Percentiles rank a stretch among this genome's conserved stretches.
These are phyloP conservation scores for Kradibia gibbosae DNA, from an alignment of 1,140 invertebrate species.

Conservation along the genomic window DNA sequence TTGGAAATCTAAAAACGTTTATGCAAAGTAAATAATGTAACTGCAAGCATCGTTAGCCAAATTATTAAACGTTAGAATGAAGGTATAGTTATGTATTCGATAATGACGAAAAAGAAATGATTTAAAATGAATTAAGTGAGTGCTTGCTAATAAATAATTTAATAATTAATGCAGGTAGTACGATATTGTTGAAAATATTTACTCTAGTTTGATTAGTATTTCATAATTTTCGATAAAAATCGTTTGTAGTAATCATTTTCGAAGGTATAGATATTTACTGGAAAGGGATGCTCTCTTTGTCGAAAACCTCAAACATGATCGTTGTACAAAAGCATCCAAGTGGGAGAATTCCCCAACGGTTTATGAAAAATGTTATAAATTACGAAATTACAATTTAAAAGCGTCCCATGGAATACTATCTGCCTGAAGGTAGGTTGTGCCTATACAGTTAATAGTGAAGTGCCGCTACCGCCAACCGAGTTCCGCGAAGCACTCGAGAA, in stretches of 20 bases:
- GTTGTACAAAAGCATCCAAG: background rate
- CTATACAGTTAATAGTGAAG: constrained; percentile 22
- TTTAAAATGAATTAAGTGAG: no score
- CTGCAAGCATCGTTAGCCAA: no score
- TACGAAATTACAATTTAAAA: constrained; percentile 40
- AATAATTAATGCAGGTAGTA: no score
- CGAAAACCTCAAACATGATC: constrained; percentile 42
- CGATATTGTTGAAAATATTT: no score
- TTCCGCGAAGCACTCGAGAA: constrained; percentile 34
- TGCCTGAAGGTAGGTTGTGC: background rate
- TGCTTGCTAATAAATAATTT: no score
- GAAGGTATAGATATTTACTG: background rate
- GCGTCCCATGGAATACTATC: constrained; percentile 21
- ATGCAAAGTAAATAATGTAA: no score
- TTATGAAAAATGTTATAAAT: constrained; percentile 52
- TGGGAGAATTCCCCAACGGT: constrained; percentile 16
- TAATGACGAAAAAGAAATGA: no score
- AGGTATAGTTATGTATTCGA: no score
- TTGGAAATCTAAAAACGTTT: no score
- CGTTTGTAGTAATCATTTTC: background rate
- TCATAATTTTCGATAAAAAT: no score
- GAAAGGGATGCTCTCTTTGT: constrained; percentile 15
- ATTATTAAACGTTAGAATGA: no score
- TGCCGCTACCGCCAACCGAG: constrained; percentile 40
- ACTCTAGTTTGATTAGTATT: no score